These are phyloP conservation scores for Dynastes grantii DNA, from an alignment of 2,888 invertebrate species.

Conservation along the genomic window DNA sequence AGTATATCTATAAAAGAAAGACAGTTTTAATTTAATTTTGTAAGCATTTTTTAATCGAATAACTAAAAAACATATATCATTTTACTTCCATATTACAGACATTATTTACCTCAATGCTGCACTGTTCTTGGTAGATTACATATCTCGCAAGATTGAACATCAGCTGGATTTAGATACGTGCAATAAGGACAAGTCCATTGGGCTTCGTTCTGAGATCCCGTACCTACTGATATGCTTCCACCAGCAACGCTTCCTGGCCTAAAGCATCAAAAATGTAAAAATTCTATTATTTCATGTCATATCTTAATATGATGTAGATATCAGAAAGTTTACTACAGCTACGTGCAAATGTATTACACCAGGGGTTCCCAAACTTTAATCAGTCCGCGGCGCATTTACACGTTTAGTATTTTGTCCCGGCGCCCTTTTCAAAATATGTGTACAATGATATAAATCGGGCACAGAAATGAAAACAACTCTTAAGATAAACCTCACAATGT, in stretches of 20 bases:
- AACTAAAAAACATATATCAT: neutral
- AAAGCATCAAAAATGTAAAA: conserved; percentile 12
- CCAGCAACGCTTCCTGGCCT: conserved; percentile 69
- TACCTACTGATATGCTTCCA: conserved; percentile 66
- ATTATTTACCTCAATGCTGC: conserved; percentile 50
- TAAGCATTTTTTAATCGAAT: neutral
- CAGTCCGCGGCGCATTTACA: too few species aligned
- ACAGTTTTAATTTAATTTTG: neutral
- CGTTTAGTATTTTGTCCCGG: too few species aligned
- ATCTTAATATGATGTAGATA: too few species aligned
- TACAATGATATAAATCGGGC: too few species aligned
- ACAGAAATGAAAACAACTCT: too few species aligned
- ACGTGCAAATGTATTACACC: too few species aligned
- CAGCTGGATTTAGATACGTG: conserved; percentile 91
- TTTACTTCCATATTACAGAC: neutral
- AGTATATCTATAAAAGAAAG: conserved; percentile 40
- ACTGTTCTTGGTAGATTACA: conserved; percentile 87
- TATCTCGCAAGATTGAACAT: conserved; percentile 89
- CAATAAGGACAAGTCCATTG: conserved; percentile 95
- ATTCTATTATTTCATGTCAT: too few species aligned
- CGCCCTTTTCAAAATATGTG: too few species aligned
- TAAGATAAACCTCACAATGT: too few species aligned
- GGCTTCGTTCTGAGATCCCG: conserved; percentile 67
- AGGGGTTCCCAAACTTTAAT: too few species aligned
- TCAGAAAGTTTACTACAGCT: too few species aligned